phyloP scores from a whole-genome alignment of 2,888 invertebrate genomes.

The Odontocolon sp. region DNA sequence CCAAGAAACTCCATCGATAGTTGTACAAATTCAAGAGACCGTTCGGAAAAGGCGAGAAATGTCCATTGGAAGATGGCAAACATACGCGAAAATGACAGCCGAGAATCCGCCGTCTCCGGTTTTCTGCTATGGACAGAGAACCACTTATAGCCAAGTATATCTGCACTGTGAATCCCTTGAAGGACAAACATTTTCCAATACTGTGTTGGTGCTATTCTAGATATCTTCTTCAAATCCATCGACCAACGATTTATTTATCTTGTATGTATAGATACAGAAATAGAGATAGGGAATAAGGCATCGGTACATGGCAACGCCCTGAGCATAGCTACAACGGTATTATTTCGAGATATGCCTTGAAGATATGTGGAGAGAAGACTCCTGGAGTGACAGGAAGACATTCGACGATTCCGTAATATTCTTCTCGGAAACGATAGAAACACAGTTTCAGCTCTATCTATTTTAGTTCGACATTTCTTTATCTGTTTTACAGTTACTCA shows the following conservation, averaged over 20 bases:
- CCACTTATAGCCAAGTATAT: neutral
- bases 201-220: conserved; percentile 17
- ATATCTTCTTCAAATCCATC: conserved; percentile 38
- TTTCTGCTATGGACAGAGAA: neutral
- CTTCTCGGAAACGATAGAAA: neutral
- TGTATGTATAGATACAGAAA: neutral
- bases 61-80: conserved; percentile 11
- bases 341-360: conserved; percentile 44
- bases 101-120: conserved; percentile 17
- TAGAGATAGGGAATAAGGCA: conserved; percentile 6
- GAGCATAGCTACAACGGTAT: conserved; percentile 46
- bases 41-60: neutral
- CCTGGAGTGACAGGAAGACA: conserved; percentile 11
- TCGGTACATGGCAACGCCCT: no score
- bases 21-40: neutral
- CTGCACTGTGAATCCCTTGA: conserved; percentile 10
- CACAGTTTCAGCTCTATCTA: neutral
- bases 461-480: no score
- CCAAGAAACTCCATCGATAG: neutral
- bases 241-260: conserved; percentile 34
- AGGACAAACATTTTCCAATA: conserved; percentile 18
- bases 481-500: no score
- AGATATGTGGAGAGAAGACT: conserved; percentile 31
- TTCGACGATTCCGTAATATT: neutral
- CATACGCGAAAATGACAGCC: conserved; percentile 27